Evolutionary conservation across 2,113 vertebrate genomes (phyloP).

Genomic region (Patagioenas fasciata): DNA sequence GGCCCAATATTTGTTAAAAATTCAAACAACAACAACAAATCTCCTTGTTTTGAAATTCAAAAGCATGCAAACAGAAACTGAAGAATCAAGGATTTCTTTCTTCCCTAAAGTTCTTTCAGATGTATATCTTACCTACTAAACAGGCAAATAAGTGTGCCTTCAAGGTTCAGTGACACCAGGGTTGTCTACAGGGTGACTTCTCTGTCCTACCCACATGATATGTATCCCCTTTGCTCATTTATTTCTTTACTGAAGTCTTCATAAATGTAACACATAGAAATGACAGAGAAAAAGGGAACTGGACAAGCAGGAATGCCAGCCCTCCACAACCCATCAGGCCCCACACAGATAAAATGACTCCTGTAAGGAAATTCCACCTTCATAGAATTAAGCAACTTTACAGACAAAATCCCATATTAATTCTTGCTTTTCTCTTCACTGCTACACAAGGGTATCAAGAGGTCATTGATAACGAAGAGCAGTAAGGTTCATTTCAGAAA

Average conservation of each 20-base stretch:
- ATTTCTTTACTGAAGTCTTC: neutral
- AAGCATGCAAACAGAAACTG: neutral
- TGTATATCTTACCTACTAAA: neutral
- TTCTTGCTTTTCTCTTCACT: neutral
- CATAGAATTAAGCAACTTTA: neutral
- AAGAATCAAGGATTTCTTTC: neutral
- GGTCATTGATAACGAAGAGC: neutral
- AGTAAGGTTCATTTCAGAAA: neutral
- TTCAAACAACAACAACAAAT: neutral
- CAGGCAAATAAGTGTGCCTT: neutral
- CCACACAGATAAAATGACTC: neutral
- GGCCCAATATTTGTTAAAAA: neutral
- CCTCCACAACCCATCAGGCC: neutral
- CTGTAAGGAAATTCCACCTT: neutral
- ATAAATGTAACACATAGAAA: neutral
- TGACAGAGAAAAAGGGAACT: neutral
- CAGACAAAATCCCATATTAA: neutral
- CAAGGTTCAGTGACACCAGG: neutral
- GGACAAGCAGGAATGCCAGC: neutral
- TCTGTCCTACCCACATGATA: neutral
- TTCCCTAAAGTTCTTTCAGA: neutral
- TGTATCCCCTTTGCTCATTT: neutral
- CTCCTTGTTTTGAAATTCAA: neutral
- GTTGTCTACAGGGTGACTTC: neutral
- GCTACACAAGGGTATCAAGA: accelerated